phyloP scores from a whole-genome alignment of 1,140 invertebrate species.

The Scaptomyza montana region DNA sequence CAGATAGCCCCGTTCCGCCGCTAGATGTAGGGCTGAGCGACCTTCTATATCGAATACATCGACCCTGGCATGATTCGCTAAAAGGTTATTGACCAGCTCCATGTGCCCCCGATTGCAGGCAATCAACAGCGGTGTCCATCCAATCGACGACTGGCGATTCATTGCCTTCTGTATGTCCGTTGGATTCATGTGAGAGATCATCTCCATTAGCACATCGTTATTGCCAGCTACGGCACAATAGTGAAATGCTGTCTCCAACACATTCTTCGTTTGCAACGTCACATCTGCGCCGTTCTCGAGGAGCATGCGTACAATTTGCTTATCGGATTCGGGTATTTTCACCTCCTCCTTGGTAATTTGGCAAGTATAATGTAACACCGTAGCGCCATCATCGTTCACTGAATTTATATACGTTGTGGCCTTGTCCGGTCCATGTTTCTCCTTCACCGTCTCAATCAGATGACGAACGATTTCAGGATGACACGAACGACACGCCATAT shows the following conservation, averaged over 20 bases:
- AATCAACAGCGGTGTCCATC: constrained; percentile 98
- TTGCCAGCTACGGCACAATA: constrained; percentile 97
- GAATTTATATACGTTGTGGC: constrained; percentile 91
- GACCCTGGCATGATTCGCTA: constrained; percentile 96
- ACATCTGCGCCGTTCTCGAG: constrained; percentile 96
- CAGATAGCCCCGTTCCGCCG: constrained; percentile 96
- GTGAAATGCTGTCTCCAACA: constrained; percentile 97
- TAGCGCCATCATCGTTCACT: constrained; percentile 95
- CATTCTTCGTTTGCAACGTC: constrained; percentile 92
- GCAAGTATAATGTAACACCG: constrained; percentile 94
- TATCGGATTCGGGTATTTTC: constrained; percentile 91
- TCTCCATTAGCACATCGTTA: constrained; percentile 96
- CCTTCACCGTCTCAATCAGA: constrained; percentile 93
- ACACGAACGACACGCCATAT: constrained; percentile 94
- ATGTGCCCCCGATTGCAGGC: constrained; percentile 92
- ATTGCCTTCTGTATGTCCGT: constrained; percentile 95
- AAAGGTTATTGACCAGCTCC: constrained; percentile 93
- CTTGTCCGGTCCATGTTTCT: constrained; percentile 88
- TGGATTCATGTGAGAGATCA: constrained; percentile 94
- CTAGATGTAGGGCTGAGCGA: constrained; percentile 96
- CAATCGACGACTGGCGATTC: constrained; percentile 95
- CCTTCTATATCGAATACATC: constrained; percentile 99
- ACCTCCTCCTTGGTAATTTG: constrained; percentile 92
- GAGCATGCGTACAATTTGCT: constrained; percentile 94
- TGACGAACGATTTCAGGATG: constrained; percentile 93